Conservation (phyloP, 2,888 invertebrate species). For the Agrotis clavis region DNA sequence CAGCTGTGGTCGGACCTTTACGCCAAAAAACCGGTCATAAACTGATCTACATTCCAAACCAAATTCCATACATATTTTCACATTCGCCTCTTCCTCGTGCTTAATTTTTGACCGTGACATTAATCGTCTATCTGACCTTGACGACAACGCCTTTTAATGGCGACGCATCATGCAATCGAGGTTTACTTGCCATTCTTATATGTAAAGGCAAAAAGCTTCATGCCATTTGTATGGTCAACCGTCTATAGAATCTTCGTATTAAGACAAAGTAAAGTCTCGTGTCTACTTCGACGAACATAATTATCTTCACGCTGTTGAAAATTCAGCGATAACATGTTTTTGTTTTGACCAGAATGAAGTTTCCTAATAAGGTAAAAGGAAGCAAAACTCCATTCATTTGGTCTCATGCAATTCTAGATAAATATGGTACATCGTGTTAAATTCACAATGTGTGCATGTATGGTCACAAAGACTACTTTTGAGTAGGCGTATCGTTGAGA, state of each 20-base stretch:
- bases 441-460: constrained; percentile 41
- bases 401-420: constrained; percentile 24
- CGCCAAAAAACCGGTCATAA: constrained; percentile 5
- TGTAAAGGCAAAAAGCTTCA: constrained; percentile 50
- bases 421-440: constrained; percentile 49
- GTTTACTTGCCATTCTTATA: constrained; percentile 49
- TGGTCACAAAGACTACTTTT: constrained; percentile 23
- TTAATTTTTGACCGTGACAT: constrained; percentile 58
- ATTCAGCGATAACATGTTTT: too few relatives aligned
- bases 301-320: constrained; percentile 1
- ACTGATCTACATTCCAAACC: constrained; percentile 18
- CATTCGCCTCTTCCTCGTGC: constrained; percentile 46
- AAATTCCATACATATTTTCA: constrained; percentile 25
- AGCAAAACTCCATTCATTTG: constrained; percentile 28
- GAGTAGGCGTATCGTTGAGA: constrained; percentile 32
- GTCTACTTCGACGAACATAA: constrained; percentile 10
- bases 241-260: constrained; percentile 29
- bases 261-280: constrained; percentile 14
- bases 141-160: constrained; percentile 54
- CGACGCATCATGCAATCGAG: constrained; percentile 51
- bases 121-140: constrained; percentile 61
- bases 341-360: too few relatives aligned
- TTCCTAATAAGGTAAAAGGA: constrained; percentile 45
- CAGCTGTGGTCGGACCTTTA: neutral
- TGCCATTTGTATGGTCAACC: constrained; percentile 36